phyloP scores from a whole-genome alignment of 1,140 invertebrate species.

The Drosophila punjabiensis region DNA sequence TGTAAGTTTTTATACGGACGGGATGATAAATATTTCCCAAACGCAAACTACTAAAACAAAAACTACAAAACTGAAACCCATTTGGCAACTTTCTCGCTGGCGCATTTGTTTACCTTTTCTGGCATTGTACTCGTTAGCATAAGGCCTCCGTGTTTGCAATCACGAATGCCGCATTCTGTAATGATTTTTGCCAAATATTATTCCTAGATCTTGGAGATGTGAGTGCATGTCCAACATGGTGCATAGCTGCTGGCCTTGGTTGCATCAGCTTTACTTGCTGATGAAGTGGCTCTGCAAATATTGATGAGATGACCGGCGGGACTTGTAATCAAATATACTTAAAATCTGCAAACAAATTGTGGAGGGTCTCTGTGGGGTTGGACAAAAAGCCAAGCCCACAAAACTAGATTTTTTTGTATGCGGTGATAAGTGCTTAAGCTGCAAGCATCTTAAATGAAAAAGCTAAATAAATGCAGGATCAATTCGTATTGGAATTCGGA shows the following conservation, averaged over 20 bases:
- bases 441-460: not conserved
- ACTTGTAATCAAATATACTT: constrained; percentile 18
- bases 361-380: not conserved
- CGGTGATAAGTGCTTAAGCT: not conserved
- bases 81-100: constrained; percentile 34
- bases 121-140: constrained; percentile 36
- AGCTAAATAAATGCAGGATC: not conserved
- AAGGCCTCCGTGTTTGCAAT: not conserved
- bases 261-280: constrained; percentile 13
- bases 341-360: constrained; percentile 11
- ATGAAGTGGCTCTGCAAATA: constrained; percentile 39
- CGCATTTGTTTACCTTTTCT: constrained; percentile 1
- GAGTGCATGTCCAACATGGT: not conserved
- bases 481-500: too few relatives aligned
- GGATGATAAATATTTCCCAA: constrained; percentile 19
- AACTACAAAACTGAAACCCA: constrained; percentile 16
- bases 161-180: constrained; percentile 21
- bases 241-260: constrained; percentile 28
- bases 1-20: not conserved
- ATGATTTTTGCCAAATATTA: constrained; percentile 27
- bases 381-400: not conserved
- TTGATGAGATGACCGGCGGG: constrained; percentile 27
- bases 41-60: not conserved
- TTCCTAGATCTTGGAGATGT: not conserved
- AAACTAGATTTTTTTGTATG: constrained; percentile 9